Evolutionary conservation across 2,113 vertebrate genomes (phyloP).

Genomic region (Thomomys bottae): DNA sequence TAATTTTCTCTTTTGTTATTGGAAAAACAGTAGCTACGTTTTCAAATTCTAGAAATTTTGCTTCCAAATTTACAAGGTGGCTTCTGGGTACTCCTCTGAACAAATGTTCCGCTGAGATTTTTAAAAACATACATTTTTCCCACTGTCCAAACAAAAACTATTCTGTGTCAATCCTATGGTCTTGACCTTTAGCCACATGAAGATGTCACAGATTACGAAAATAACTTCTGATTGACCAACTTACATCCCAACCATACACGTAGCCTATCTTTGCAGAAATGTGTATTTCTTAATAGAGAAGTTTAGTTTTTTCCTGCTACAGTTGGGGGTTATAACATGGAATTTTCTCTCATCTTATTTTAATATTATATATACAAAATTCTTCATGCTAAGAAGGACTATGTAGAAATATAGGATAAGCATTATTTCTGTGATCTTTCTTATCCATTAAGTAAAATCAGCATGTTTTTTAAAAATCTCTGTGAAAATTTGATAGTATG

Average conservation of each 20-base stretch:
- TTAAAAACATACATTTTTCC: not conserved
- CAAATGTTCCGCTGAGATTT: not conserved
- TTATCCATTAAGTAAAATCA: not conserved
- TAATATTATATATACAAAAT: not conserved
- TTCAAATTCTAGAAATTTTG: not conserved
- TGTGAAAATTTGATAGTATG: slow-evolving; percentile 26
- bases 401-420: slow-evolving; percentile 1
- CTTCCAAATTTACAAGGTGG: not conserved
- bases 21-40: not conserved
- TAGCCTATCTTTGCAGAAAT: no score
- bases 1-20: no score
- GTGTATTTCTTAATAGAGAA: not conserved
- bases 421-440: not conserved
- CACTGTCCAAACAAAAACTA: not conserved
- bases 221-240: not conserved
- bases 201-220: not conserved
- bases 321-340: not conserved
- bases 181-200: not conserved
- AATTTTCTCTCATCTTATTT: not conserved
- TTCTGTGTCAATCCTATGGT: not conserved
- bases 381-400: slow-evolving; percentile 7
- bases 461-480: not conserved
- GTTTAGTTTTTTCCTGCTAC: not conserved
- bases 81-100: not conserved
- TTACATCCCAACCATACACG: not conserved